A percentile compares a stretch with the other conserved stretches of the same genome.
Evolutionary conservation across 2,113 vertebrate species (phyloP).

Genomic region (Misgurnus mizolepis): DNA sequence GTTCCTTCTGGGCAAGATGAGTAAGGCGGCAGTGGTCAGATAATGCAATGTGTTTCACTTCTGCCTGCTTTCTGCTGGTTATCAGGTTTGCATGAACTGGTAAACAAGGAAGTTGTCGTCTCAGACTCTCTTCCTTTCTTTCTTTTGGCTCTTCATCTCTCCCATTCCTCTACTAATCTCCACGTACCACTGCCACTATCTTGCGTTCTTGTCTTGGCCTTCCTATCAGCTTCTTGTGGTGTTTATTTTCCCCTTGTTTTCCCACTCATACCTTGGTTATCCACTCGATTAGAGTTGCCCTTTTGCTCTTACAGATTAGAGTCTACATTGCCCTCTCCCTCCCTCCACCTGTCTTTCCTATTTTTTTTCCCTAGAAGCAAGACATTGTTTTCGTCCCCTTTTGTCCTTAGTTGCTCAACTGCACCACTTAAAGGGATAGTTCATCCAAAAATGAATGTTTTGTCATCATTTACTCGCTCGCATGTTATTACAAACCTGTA

Average conservation of each 20-base stretch:
- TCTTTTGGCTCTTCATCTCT: slow-evolving; percentile 28
- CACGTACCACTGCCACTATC: neutral
- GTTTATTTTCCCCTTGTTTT: slow-evolving; percentile 9
- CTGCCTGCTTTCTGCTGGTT: slow-evolving; percentile 10
- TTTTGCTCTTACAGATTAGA: slow-evolving; percentile 17
- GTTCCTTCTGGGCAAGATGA: neutral
- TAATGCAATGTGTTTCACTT: neutral
- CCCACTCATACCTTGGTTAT: neutral
- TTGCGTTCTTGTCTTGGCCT: slow-evolving; percentile 4
- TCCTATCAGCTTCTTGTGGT: neutral
- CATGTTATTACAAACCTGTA: too few relatives aligned
- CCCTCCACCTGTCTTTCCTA: neutral
- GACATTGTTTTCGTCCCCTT: slow-evolving; percentile 4
- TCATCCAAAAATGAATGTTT: neutral
- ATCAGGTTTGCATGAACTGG: slow-evolving; percentile 28
- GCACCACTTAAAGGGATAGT: neutral
- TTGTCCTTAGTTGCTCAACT: neutral
- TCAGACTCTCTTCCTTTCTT: slow-evolving; percentile 44
- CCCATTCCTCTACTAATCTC: slow-evolving; percentile 3
- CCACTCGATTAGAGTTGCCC: neutral
- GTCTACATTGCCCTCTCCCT: slow-evolving; percentile 9
- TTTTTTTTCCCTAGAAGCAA: neutral
- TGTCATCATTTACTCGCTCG: too few relatives aligned
- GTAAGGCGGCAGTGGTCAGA: neutral
- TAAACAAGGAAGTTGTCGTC: slow-evolving; percentile 48